Evolutionary conservation across 2,113 vertebrate genomes (phyloP).

Genomic region (Enhydra lutris): DNA sequence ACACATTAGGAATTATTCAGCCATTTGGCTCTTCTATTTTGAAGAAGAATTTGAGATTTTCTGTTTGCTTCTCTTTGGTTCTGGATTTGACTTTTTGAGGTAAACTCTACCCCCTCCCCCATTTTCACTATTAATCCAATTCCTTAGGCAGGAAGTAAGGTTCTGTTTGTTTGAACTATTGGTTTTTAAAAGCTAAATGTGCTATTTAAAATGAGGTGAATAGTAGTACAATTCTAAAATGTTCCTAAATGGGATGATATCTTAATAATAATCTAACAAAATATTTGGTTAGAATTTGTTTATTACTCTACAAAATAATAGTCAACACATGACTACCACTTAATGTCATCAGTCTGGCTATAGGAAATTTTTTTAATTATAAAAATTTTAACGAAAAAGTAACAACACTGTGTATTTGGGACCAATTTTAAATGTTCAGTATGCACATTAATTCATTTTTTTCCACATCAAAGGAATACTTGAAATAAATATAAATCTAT

Average conservation of each 20-base stretch:
- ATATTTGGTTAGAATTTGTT: slow-evolving; percentile 19
- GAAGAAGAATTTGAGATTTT: neutral
- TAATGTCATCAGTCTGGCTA: neutral
- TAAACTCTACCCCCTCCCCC: neutral
- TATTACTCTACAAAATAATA: neutral
- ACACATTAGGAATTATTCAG: neutral
- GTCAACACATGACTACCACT: neutral
- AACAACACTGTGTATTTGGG: neutral
- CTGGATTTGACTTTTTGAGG: slow-evolving; percentile 11
- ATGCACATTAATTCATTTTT: slow-evolving; percentile 59
- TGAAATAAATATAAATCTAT: slow-evolving; percentile 61
- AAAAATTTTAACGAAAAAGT: slow-evolving; percentile 37
- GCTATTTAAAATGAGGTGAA: slow-evolving; percentile 21
- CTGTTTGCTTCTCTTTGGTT: neutral
- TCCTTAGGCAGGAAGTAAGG: neutral
- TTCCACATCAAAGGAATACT: slow-evolving; percentile 46
- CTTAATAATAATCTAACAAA: slow-evolving; percentile 30
- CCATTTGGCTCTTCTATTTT: neutral
- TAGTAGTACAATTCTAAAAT: neutral
- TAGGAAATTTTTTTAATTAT: neutral
- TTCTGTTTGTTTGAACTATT: neutral
- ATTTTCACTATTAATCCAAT: neutral
- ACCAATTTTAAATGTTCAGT: neutral
- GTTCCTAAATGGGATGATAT: neutral
- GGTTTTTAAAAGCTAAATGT: neutral